Evolutionary conservation across 2,888 invertebrate species (phyloP), one percentile per base, ranked within the genome.

Genomic region (Dascillus cervinus): DNA sequence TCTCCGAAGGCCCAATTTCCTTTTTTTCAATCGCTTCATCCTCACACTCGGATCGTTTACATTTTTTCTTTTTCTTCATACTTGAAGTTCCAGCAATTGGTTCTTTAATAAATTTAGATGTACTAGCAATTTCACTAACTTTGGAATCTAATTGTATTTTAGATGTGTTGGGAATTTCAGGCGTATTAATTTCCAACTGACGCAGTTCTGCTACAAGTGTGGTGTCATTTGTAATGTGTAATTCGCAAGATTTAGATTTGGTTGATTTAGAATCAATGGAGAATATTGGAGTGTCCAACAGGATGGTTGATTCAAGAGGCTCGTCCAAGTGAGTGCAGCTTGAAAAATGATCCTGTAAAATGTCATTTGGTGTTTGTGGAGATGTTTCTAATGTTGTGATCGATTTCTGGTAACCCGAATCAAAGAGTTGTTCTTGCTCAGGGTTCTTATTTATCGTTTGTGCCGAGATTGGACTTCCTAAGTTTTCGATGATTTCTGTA

Each of bases 401-500:
- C 6, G 58, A 59, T 35, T 56, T 56, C 26, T 53, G 52, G 38
- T 56, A 57, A 3, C 58, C 58, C 2, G 59, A 57, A 41, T 59
- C 61, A 20, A 50, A 42, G 19, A 48, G 8, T 17, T 17, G 17
- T 17, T 17, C 17, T 17, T 17, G 17, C 5, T 17, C 8, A 17
- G 5, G 5, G 8, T 17, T 8, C 17, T 4, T 4, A 17, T 8
- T 17, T 17, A 6, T 17, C 17, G 17, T 17, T 17, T 4, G 5
- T 4, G 4, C 8, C 4, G 5, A 6, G 8, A 17, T 17, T 6
- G 8, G 4, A 17, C 17, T 17, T 17, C 17, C 17, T 17, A 17
- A 17, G 9, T 24, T 24, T 4, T 12, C 8, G 8, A 24, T 12
- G 4, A 24, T 24, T 10, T 24, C 24, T 24, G 4, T 9, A 2